Base-by-base conservation (phyloP, 2,797 vertebrate species). In the Micromesistius poutassou region DNA sequence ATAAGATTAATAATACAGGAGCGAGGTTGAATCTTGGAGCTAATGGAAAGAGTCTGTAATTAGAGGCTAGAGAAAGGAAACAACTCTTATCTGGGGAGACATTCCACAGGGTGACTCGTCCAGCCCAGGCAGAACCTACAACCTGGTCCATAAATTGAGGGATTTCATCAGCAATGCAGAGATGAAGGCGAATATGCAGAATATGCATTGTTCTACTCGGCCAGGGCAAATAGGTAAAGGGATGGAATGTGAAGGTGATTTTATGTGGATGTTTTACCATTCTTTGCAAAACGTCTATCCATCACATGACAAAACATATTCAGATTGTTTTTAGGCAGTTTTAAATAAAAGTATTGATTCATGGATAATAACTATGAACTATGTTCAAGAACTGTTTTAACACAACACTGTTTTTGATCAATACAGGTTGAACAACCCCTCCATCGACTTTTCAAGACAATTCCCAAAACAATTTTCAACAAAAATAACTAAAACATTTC, bases 131-230 rank as follows among this genome's bases (percentile, higher is more conserved):
- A 50, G 30, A 87, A 78, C 86, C 77, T 81, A 83, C 77, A 78
- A 83, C 30, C 46, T 79, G 70, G 28, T 81, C 85, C 91, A 92
- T 94, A 94, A 94, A 94, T 93, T 92, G 75, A 86, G 90, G 91
- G 93, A 93, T 94, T 93, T 94, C 78, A 87, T 87, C 80, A 84
- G 85, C 88, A 83, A 90, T 79, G 89, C 87, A 88, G 31, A 77
- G 80, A 88, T 90, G 90, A 91, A 87, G 84, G 87, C 82, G 83
- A 84, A 83, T 87, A 89, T 90, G 75, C 88, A 85, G 82, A 89
- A 87, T 86, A 84, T 92, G 86, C 73, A 75, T 93, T 90, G 55
- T 62, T 62, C 55, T 25, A n/a, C 22, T 8, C 5, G 46, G 46
- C 46, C 19, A 55, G 46, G 16, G 12, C 46, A 4, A 50, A 50